Evolutionary conservation across 2,113 vertebrate species (phyloP), one percentile per base, ranked within the genome.

Genomic region (Ascaphus truei): DNA sequence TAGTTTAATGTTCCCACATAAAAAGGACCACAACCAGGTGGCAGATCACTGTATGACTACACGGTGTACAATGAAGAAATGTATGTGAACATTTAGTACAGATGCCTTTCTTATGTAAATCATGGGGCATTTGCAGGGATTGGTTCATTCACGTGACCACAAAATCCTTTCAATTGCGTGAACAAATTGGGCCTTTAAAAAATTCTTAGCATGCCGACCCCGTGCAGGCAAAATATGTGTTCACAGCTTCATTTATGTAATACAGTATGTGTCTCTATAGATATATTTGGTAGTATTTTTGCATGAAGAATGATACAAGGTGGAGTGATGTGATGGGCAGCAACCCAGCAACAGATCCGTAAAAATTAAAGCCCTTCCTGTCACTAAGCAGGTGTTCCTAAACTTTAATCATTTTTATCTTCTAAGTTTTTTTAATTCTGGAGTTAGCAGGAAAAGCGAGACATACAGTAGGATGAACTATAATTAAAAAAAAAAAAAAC

Each of bases 1-100:
- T 89, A 95, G 89, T 90, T 92, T 92, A 91, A 94, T 93, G 89
- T 94, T 95, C 92, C 88, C 86, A 92, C 91, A 95, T 94, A 91
- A 91, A 91, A 92, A 80, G 83, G 80, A 82, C 65, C 71, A 48
- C 67, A 83, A 81, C 93, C 94, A 98, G 94, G 94, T 98, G 94
- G 88, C 88, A 73, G 83, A 84, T 77, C 85, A 85, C 88, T 84
- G 88, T 79, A 89, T 73, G 81, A 81, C 73, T 63, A 61, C 73
- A 88, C 80, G 84, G 89, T 80, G 88, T 94, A 94, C 92, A 97
- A 94, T 93, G 93, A 95, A 97, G 93, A 92, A 22, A 91, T 93
- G 93, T 82, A 83, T 76, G 81, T 78, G 72, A 69, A 75, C 85
- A 89, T 88, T 87, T 85, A 90, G 85, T 82, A 77, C 71, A 78